These are phyloP conservation scores for Hyperopisus bebe DNA, from an alignment of 2,113 vertebrate species.

Conservation along the genomic window DNA sequence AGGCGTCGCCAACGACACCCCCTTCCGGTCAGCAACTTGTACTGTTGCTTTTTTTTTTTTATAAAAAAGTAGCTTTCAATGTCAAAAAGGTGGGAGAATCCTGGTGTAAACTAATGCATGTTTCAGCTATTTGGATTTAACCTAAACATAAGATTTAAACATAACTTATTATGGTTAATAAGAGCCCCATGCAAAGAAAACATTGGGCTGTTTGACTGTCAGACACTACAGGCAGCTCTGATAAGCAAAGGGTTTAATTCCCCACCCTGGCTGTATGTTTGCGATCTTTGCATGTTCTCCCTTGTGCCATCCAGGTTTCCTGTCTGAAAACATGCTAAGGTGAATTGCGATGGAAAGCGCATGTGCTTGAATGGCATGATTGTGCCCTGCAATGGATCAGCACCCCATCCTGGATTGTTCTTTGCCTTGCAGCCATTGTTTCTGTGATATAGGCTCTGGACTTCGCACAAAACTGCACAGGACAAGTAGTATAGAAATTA, in stretches of 20 bases:
- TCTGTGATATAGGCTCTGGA: neutral
- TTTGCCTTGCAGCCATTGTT: neutral
- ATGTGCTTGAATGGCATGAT: neutral
- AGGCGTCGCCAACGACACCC: neutral
- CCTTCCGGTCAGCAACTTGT: neutral
- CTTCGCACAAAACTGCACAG: neutral
- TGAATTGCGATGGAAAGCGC: neutral
- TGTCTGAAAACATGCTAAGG: neutral
- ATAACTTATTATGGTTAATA: neutral
- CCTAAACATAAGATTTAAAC: too few relatives aligned
- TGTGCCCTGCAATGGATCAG: neutral
- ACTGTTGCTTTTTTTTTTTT: neutral
- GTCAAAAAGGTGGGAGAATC: neutral
- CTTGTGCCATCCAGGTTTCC: neutral
- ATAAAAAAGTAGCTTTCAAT: neutral
- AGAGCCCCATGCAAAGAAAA: neutral
- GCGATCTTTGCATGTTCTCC: neutral
- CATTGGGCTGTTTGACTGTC: neutral
- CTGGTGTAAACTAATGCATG: neutral
- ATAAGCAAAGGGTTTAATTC: neutral
- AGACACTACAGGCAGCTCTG: neutral
- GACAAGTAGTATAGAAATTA: neutral
- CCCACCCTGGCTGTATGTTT: neutral
- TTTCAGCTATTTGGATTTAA: neutral
- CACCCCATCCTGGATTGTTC: neutral